Evolutionary conservation across 2,113 vertebrate species (phyloP).

Genomic region (Nerophis ophidion): DNA sequence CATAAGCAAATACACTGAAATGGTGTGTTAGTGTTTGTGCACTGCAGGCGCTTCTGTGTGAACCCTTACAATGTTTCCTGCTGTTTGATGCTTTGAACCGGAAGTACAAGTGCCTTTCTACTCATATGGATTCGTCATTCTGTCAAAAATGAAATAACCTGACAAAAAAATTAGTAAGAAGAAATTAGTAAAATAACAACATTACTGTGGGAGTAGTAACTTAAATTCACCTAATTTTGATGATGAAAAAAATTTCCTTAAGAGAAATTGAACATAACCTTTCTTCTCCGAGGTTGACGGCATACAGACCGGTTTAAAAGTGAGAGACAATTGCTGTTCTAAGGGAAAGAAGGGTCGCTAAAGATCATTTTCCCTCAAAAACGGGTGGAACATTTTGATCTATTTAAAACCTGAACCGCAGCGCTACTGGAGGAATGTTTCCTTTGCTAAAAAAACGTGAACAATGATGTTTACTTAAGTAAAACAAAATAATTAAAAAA

Average conservation of each 20-base stretch:
- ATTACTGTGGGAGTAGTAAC: conserved; percentile 29
- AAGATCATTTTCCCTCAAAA: not conserved
- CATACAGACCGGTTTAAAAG: conserved; percentile 48
- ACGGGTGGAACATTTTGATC: conserved; percentile 38
- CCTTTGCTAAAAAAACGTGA: conserved; percentile 32
- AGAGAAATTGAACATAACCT: conserved; percentile 54
- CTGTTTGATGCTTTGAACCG: no score
- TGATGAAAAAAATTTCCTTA: conserved; percentile 42
- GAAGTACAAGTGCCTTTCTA: no score
- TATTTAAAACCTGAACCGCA: conserved; percentile 36
- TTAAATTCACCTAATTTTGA: conserved; percentile 1
- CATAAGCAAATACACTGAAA: no score
- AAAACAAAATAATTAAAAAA: conserved; percentile 11
- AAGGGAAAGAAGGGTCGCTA: conserved; percentile 10
- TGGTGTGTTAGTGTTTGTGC: no score
- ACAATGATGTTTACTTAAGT: conserved; percentile 26
- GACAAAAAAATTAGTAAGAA: no score
- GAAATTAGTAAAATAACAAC: no score
- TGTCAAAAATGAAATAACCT: no score
- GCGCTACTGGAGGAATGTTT: conserved; percentile 31
- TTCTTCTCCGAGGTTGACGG: conserved; percentile 53
- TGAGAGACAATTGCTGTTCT: conserved; percentile 47
- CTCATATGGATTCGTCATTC: no score
- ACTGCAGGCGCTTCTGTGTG: no score
- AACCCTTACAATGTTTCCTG: no score